phyloP scores from a whole-genome alignment of 92 coral and sea anemone species.

The Metridium senile region DNA sequence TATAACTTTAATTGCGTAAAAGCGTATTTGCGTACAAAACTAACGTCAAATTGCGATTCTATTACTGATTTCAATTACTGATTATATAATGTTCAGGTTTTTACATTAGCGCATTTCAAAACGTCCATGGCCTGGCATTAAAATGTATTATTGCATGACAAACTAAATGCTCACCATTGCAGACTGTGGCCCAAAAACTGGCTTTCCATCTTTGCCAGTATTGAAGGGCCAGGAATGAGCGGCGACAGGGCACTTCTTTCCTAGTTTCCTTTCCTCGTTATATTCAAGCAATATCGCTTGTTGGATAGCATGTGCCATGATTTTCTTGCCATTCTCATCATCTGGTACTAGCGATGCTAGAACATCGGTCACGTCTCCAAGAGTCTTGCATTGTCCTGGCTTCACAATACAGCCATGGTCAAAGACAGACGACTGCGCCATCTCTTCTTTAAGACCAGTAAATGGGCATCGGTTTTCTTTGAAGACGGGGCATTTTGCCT shows the following conservation, averaged over 20 bases:
- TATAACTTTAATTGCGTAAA: too few relatives aligned
- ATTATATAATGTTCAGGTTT: too few relatives aligned
- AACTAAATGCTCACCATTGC: not conserved
- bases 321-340: slow-evolving; percentile 16
- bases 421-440: slow-evolving; percentile 54
- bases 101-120: too few relatives aligned
- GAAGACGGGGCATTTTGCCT: slow-evolving; percentile 31
- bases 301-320: slow-evolving; percentile 17
- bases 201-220: slow-evolving; percentile 22
- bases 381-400: slow-evolving; percentile 17
- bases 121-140: too few relatives aligned
- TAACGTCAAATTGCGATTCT: too few relatives aligned
- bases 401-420: slow-evolving; percentile 73
- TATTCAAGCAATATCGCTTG: slow-evolving; percentile 13
- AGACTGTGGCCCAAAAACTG: slow-evolving; percentile 16
- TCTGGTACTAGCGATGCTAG: slow-evolving; percentile 15
- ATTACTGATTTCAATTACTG: too few relatives aligned
- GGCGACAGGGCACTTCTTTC: slow-evolving; percentile 11
- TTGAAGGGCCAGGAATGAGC: slow-evolving; percentile 17
- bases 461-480: slow-evolving; percentile 21
- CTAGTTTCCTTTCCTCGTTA: slow-evolving; percentile 7
- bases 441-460: slow-evolving; percentile 5
- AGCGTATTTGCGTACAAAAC: too few relatives aligned
- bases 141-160: too few relatives aligned
- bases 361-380: slow-evolving; percentile 27